Evolutionary conservation across 1,140 invertebrate genomes (phyloP).

Genomic region (Lepeophtheirus salmonis): DNA sequence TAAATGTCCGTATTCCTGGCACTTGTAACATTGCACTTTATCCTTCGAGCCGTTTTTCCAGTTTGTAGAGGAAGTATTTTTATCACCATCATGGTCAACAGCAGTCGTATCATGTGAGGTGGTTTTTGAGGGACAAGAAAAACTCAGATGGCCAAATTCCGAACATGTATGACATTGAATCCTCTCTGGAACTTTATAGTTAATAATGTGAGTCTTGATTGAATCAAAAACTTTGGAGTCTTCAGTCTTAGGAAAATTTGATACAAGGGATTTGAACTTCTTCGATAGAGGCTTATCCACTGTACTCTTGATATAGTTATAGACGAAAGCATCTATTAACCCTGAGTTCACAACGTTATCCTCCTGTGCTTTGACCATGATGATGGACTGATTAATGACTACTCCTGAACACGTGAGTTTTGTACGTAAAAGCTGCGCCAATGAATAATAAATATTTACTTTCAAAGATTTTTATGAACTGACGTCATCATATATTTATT

Average conservation of each 20-base stretch:
- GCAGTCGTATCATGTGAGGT: background rate
- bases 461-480: too few relatives aligned
- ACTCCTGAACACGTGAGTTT: background rate
- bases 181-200: background rate
- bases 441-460: too few relatives aligned
- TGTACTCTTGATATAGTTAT: background rate
- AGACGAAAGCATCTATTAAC: background rate
- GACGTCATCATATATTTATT: too few relatives aligned
- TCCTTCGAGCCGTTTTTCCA: too few relatives aligned
- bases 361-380: background rate
- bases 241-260: background rate
- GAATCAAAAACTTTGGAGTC: background rate
- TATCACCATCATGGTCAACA: too few relatives aligned
- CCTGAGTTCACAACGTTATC: background rate
- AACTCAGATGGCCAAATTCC: background rate
- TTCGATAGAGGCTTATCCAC: background rate
- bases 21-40: background rate
- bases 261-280: background rate
- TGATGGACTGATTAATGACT: background rate
- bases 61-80: too few relatives aligned
- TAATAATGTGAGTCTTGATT: background rate
- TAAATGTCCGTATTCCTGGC: background rate
- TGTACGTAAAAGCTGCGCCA: too few relatives aligned
- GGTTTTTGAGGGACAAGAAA: background rate
- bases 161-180: background rate